A percentile compares a stretch with the other conserved stretches of the same genome.
Evolutionary conservation across 2,113 vertebrate genomes (phyloP).

Genomic region (human (Homo sapiens)): GRCh38 chr9:75604501-75605000

Average conservation of each 20-base stretch:
- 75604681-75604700: neutral
- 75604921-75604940: neutral
- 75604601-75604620: neutral
- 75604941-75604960: slow-evolving; percentile 5
- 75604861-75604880: slow-evolving; percentile 49
- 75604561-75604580: neutral
- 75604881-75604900: slow-evolving; percentile 46
- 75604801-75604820: slow-evolving; percentile 10
- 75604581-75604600: neutral
- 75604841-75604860: slow-evolving; percentile 47
- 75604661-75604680: neutral
- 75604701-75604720: neutral
- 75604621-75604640: neutral
- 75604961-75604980: slow-evolving; percentile 3
- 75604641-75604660: neutral
- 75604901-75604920: neutral
- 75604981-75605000: neutral
- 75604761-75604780: slow-evolving; percentile 26
- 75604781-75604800: neutral
- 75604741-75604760: neutral
- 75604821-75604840: slow-evolving; percentile 20
- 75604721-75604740: neutral
- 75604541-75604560: neutral
- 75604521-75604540: neutral
- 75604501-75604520: neutral